Percentiles rank a stretch among this genome's conserved stretches.
These are phyloP conservation scores for Leiothrix lutea DNA, from an alignment of 2,113 vertebrate genomes.

Conservation along the genomic window DNA sequence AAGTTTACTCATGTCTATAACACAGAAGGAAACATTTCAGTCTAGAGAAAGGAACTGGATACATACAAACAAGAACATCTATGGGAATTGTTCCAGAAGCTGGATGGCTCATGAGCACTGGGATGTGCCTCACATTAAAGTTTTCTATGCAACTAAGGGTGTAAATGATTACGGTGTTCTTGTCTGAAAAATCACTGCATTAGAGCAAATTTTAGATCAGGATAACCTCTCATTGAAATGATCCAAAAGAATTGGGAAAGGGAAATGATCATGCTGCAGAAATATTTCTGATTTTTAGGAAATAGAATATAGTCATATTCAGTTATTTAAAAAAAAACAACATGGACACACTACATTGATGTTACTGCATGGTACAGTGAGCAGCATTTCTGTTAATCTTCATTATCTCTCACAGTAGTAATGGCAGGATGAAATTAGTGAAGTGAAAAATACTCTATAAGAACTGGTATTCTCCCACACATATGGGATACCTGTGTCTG, in stretches of 20 bases:
- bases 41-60: background rate
- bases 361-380: background rate
- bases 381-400: background rate
- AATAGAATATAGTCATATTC: background rate
- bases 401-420: background rate
- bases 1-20: background rate
- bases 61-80: background rate
- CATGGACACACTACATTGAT: background rate
- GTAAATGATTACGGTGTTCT: background rate
- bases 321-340: too few relatives aligned
- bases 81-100: background rate
- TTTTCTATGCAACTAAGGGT: background rate
- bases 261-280: background rate
- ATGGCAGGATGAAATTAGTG: background rate
- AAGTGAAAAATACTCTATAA: background rate
- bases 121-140: background rate
- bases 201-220: background rate
- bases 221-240: background rate
- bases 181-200: background rate
- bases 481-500: background rate
- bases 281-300: background rate
- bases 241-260: background rate
- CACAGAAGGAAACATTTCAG: background rate
- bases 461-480: background rate
- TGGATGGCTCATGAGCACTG: accelerated